Percentiles rank a stretch among this genome's conserved stretches.
Conservation (phyloP, 1,140 invertebrate species). For the Phenacoccus solenopsis region DNA sequence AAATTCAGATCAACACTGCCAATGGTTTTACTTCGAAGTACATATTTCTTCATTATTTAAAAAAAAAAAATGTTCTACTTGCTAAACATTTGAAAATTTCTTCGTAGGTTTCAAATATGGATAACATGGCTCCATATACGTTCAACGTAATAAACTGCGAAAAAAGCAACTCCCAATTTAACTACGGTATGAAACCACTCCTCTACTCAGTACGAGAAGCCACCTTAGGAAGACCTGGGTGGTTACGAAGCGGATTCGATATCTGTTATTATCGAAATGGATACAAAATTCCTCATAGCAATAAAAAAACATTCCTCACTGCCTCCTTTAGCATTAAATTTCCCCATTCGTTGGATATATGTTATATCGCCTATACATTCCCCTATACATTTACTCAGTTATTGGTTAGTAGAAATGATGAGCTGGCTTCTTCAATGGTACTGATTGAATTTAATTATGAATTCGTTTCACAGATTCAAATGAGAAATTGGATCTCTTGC, state of each 20-base stretch:
- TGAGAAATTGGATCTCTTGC: slow-evolving; percentile 45
- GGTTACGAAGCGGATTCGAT: slow-evolving; percentile 57
- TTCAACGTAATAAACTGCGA: slow-evolving; percentile 89
- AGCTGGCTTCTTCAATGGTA: background rate
- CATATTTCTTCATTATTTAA: background rate
- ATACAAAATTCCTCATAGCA: slow-evolving; percentile 42
- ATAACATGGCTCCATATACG: slow-evolving; percentile 52
- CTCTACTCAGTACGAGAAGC: slow-evolving; percentile 69
- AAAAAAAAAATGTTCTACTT: slow-evolving; percentile 9
- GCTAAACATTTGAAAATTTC: too few relatives aligned
- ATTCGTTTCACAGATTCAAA: slow-evolving; percentile 41
- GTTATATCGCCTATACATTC: slow-evolving; percentile 83
- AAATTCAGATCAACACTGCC: slow-evolving; percentile 63
- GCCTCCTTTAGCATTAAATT: slow-evolving; percentile 73
- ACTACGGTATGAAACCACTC: slow-evolving; percentile 86
- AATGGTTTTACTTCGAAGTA: slow-evolving; percentile 92
- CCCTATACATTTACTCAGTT: slow-evolving; percentile 77
- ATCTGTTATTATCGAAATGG: slow-evolving; percentile 72
- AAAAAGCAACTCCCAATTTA: slow-evolving; percentile 79
- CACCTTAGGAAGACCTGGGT: slow-evolving; percentile 48
- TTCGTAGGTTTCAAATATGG: slow-evolving; percentile 49
- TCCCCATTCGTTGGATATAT: slow-evolving; percentile 61
- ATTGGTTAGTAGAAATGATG: slow-evolving; percentile 40
- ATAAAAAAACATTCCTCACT: slow-evolving; percentile 55
- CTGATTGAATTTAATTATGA: background rate